Evolutionary conservation across 2,113 vertebrate genomes (phyloP).

Genomic region (Siniperca knerii): DNA sequence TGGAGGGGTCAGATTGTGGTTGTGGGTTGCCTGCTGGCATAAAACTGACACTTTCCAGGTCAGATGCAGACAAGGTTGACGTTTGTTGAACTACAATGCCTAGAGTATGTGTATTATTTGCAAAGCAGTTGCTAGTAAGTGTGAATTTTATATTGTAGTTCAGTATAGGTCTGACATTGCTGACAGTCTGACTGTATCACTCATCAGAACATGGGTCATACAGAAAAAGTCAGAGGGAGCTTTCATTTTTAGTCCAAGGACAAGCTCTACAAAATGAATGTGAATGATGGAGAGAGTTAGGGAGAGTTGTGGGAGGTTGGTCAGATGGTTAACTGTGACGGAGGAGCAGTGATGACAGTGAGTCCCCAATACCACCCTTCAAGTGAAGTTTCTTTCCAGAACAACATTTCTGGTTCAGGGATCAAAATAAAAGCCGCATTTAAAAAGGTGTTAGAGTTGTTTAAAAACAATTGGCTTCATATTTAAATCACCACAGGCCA

Average conservation of each 20-base stretch:
- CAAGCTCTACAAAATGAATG: background rate
- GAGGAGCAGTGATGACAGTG: background rate
- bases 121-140: background rate
- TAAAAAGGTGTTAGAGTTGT: background rate
- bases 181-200: too few species aligned
- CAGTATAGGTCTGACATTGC: too few species aligned
- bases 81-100: background rate
- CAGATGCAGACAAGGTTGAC: background rate
- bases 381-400: background rate
- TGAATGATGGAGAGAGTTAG: background rate
- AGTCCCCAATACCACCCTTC: too few species aligned
- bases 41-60: background rate
- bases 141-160: background rate
- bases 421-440: slow-evolving; percentile 6
- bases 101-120: background rate
- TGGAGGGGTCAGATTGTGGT: background rate
- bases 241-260: background rate
- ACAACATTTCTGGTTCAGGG: background rate
- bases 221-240: background rate
- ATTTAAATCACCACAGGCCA: background rate
- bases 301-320: background rate
- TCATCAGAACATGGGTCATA: background rate
- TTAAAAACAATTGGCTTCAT: background rate
- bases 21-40: background rate
- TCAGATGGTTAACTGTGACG: background rate